A percentile compares a stretch with the other conserved stretches of the same genome.
Evolutionary conservation across 2,797 vertebrate species (phyloP).

Genomic region (Lacerta agilis): DNA sequence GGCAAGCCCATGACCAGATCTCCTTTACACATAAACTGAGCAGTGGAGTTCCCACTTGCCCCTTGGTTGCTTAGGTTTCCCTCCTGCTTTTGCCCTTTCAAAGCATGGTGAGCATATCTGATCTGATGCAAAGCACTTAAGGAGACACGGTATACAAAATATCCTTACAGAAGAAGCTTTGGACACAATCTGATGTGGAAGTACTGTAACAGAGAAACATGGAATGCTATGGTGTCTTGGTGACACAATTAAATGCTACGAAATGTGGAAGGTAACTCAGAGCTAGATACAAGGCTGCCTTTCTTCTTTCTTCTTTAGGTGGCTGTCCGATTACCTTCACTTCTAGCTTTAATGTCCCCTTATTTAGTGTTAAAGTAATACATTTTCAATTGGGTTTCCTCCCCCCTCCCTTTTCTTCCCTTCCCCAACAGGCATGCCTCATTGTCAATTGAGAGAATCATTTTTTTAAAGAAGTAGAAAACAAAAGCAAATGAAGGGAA

Average conservation of each 20-base stretch:
- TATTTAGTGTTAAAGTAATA: slow-evolving; percentile 28
- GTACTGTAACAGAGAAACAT: neutral
- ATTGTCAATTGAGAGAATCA: slow-evolving; percentile 58
- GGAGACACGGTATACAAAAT: neutral
- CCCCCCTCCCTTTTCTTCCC: neutral
- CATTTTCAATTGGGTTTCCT: slow-evolving; percentile 12
- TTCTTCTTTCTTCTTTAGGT: too few species aligned
- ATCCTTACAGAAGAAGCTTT: neutral
- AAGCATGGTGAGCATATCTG: neutral
- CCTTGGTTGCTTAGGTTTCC: neutral
- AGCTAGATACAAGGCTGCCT: neutral
- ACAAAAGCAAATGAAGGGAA: slow-evolving; percentile 56
- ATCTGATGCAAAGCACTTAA: neutral
- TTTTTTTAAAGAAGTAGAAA: slow-evolving; percentile 31
- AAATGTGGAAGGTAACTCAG: neutral
- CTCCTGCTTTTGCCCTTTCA: neutral
- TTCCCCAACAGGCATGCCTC: slow-evolving; percentile 37
- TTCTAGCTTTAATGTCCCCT: neutral
- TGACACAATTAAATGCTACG: neutral
- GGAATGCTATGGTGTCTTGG: neutral
- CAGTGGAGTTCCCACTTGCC: neutral
- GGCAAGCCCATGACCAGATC: neutral
- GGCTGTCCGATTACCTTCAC: neutral
- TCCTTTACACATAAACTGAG: neutral
- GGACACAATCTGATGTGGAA: neutral